Percentiles rank a stretch among this genome's conserved stretches.
These are phyloP conservation scores for Homarus gammarus DNA, from an alignment of 2,888 invertebrate genomes.

Conservation along the genomic window DNA sequence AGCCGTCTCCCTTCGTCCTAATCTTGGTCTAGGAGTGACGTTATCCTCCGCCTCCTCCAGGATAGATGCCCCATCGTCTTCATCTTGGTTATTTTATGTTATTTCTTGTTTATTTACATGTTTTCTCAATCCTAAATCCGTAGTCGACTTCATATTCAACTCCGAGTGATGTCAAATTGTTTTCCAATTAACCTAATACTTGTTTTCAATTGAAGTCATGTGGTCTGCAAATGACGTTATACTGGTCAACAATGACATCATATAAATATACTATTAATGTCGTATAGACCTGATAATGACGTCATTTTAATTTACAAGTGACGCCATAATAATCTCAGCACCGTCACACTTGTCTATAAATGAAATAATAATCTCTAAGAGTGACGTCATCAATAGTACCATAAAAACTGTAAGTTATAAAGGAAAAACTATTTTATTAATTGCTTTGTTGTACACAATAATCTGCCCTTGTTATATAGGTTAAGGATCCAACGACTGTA, in stretches of 20 bases:
- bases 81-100: not conserved
- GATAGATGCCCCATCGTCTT: not conserved
- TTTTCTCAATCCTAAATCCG: not conserved
- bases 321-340: no score
- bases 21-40: not conserved
- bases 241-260: no score
- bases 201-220: not conserved
- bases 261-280: no score
- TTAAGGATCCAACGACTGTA: no score
- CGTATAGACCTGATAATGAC: no score
- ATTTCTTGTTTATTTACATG: no score
- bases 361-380: no score
- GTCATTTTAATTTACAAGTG: no score
- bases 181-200: not conserved
- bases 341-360: no score
- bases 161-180: not conserved
- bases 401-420: not conserved
- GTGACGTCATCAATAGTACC: no score
- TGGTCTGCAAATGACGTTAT: not conserved
- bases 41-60: not conserved
- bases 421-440: not conserved
- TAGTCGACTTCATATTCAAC: not conserved
- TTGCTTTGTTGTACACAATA: not conserved
- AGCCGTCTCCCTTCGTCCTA: not conserved
- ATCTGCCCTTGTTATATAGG: not conserved